phyloP scores from a whole-genome alignment of 2,888 invertebrate species.

The Oligia strigilis region DNA sequence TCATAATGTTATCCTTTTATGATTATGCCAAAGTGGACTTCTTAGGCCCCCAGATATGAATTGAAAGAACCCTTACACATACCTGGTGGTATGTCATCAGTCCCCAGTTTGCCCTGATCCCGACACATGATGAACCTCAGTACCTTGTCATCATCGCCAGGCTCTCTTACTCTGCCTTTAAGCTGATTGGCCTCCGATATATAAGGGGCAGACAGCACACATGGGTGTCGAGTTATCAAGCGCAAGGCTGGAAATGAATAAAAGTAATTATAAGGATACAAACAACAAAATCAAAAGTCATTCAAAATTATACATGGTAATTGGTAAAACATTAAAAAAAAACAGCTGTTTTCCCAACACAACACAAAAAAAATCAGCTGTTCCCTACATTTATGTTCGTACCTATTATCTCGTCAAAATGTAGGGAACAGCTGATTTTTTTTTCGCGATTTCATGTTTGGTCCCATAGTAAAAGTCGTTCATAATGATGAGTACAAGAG shows the following conservation, averaged over 20 bases:
- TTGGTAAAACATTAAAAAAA: too few relatives aligned
- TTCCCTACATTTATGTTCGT: too few relatives aligned
- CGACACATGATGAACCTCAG: constrained; percentile 60
- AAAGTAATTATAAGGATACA: not conserved
- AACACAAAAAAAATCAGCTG: too few relatives aligned
- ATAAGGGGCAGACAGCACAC: constrained; percentile 77
- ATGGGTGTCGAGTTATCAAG: constrained; percentile 72
- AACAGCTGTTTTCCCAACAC: too few relatives aligned
- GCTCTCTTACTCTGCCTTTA: constrained; percentile 56
- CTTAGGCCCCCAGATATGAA: too few relatives aligned
- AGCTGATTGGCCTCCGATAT: constrained; percentile 51
- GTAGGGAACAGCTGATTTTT: too few relatives aligned
- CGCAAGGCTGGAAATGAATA: constrained; percentile 67
- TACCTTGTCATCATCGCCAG: constrained; percentile 68
- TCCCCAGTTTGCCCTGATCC: not conserved
- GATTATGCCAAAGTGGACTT: too few relatives aligned
- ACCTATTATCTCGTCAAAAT: too few relatives aligned
- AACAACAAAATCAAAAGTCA: not conserved
- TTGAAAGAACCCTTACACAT: not conserved
- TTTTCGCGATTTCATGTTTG: too few relatives aligned
- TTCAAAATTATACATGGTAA: not conserved
- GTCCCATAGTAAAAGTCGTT: too few relatives aligned
- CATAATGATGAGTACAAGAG: too few relatives aligned
- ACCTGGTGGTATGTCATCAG: not conserved
- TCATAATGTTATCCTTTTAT: too few relatives aligned